phyloP scores from a whole-genome alignment of 92 coral and sea anemone species.

The Muricea muricata region DNA sequence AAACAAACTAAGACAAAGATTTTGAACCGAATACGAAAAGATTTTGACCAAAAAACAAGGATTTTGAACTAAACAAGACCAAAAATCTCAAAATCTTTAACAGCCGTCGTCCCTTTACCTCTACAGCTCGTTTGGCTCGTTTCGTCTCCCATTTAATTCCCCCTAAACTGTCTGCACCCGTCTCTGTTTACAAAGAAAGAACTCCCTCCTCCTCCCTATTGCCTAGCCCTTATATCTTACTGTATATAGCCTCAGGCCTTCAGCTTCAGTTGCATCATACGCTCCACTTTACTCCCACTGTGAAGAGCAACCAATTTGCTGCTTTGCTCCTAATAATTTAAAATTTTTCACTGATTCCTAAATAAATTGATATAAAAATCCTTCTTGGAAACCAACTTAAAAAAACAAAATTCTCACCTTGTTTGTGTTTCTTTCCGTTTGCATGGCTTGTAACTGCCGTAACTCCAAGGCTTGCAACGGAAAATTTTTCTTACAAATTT shows the following conservation, averaged over 20 bases:
- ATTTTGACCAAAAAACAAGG: too few relatives aligned
- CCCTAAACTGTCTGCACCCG: too few relatives aligned
- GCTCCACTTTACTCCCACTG: too few relatives aligned
- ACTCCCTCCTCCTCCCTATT: neutral
- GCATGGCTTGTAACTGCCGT: slow-evolving; percentile 40
- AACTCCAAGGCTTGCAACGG: slow-evolving; percentile 41
- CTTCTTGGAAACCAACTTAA: neutral
- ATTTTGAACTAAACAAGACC: too few relatives aligned
- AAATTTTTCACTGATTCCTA: neutral
- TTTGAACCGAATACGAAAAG: too few relatives aligned
- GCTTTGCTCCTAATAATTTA: neutral
- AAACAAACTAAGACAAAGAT: too few relatives aligned
- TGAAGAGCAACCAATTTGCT: neutral
- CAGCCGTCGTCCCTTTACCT: too few relatives aligned
- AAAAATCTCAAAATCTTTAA: too few relatives aligned
- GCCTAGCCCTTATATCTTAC: neutral
- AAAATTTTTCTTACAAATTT: slow-evolving; percentile 43
- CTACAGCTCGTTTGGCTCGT: too few relatives aligned
- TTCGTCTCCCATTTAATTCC: too few relatives aligned
- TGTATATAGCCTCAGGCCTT: neutral
- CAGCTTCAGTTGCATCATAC: neutral
- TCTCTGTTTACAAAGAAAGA: neutral
- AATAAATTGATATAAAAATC: neutral
- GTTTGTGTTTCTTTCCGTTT: slow-evolving; percentile 1
- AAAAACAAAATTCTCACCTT: slow-evolving; percentile 21